These are phyloP conservation scores for Yasuhikotakia modesta DNA, from an alignment of 2,797 vertebrate species.

Conservation along the genomic window DNA sequence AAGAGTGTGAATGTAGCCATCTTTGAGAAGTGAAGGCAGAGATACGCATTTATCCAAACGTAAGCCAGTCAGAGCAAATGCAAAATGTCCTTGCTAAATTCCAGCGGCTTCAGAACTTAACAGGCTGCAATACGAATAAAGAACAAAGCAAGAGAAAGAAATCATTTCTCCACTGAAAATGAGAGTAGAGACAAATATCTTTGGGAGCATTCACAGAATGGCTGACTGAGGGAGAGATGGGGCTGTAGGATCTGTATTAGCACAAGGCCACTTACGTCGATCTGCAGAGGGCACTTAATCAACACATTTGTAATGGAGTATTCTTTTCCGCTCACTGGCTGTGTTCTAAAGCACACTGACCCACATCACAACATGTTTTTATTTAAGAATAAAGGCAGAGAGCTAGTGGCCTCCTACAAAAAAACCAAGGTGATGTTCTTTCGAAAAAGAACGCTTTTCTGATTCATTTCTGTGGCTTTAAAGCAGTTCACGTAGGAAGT, in stretches of 20 bases:
- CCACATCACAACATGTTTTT: conserved; percentile 56
- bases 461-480: conserved; percentile 17
- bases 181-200: conserved; percentile 71
- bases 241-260: conserved; percentile 68
- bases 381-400: conserved; percentile 57
- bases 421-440: conserved; percentile 45
- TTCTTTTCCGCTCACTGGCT: conserved; percentile 65
- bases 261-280: conserved; percentile 73
- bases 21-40: conserved; percentile 69
- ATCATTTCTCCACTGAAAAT: conserved; percentile 69
- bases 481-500: conserved; percentile 18
- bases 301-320: conserved; percentile 74
- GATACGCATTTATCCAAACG: conserved; percentile 74
- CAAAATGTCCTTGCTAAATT: too few species aligned
- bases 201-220: conserved; percentile 69
- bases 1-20: conserved; percentile 73
- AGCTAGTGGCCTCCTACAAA: conserved; percentile 54
- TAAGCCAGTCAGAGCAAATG: conserved; percentile 67
- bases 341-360: conserved; percentile 61
- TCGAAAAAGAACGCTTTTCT: conserved; percentile 41
- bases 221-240: conserved; percentile 52
- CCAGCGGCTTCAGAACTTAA: conserved; percentile 62
- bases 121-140: conserved; percentile 63
- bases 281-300: conserved; percentile 74
- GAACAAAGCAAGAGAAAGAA: conserved; percentile 61